phyloP scores from a whole-genome alignment of 2,888 invertebrate species.

The Morinoia aosen region DNA sequence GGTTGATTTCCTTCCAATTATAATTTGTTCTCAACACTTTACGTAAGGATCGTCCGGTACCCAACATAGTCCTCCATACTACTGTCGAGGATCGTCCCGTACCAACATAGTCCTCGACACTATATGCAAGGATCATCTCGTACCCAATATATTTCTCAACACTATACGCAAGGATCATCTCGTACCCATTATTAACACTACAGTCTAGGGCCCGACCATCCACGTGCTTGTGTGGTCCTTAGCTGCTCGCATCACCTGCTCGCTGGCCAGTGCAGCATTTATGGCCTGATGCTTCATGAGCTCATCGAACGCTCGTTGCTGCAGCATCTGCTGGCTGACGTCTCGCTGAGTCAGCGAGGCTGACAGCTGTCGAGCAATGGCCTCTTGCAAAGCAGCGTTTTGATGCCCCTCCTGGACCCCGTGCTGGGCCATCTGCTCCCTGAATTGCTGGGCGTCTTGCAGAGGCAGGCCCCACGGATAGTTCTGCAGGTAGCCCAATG shows the following conservation, averaged over 20 bases:
- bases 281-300: conserved; percentile 24
- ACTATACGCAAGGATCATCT: too few species aligned
- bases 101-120: background rate
- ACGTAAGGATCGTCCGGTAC: too few species aligned
- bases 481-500: background rate
- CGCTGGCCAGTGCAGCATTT: background rate
- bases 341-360: background rate
- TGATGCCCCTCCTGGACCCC: background rate
- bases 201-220: too few species aligned
- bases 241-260: background rate
- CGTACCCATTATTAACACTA: too few species aligned
- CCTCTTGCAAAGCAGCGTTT: background rate
- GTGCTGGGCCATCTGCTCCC: background rate
- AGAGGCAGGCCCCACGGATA: conserved; percentile 42
- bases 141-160: too few species aligned
- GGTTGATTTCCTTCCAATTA: background rate
- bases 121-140: too few species aligned
- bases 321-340: conserved; percentile 20
- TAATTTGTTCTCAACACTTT: background rate
- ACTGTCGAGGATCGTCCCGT: too few species aligned
- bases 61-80: too few species aligned
- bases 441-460: background rate
- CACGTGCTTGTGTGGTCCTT: background rate
- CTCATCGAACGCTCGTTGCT: background rate
- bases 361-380: conserved; percentile 12